These are phyloP conservation scores for Drosophila micromelanica DNA, from an alignment of 1,140 invertebrate genomes.

Conservation along the genomic window DNA sequence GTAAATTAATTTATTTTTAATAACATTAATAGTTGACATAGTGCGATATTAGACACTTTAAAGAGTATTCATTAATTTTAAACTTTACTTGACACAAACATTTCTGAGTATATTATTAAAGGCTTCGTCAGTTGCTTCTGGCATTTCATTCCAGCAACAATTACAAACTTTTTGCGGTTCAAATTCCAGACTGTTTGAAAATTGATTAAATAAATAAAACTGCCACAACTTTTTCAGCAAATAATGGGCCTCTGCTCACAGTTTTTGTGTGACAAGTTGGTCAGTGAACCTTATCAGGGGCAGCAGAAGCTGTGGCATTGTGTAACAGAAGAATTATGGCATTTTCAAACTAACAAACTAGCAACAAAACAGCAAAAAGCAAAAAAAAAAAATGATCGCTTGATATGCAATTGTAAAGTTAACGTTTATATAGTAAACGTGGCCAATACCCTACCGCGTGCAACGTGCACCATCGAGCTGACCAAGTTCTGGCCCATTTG, in stretches of 20 bases:
- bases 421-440: conserved; percentile 9
- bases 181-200: conserved; percentile 50
- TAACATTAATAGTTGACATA: not conserved
- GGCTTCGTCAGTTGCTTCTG: not conserved
- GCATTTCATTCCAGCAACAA: conserved; percentile 3
- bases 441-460: not conserved
- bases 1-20: not conserved
- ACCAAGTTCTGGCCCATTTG: conserved; percentile 48
- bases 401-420: conserved; percentile 40
- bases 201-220: conserved; percentile 48
- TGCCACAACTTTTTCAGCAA: conserved; percentile 44
- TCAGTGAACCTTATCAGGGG: conserved; percentile 46
- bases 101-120: conserved; percentile 9
- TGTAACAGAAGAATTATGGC: not conserved
- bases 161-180: conserved; percentile 49
- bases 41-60: not conserved
- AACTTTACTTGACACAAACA: not conserved
- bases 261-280: conserved; percentile 48
- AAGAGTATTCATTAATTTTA: not conserved
- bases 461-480: not conserved
- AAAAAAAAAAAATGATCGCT: conserved; percentile 21
- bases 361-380: conserved; percentile 2
- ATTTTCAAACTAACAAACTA: conserved; percentile 30
- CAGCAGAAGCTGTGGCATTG: conserved; percentile 19
- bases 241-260: not conserved